phyloP scores from a whole-genome alignment of 64 coral and sea anemone species.

The Montipora efflorescens region DNA sequence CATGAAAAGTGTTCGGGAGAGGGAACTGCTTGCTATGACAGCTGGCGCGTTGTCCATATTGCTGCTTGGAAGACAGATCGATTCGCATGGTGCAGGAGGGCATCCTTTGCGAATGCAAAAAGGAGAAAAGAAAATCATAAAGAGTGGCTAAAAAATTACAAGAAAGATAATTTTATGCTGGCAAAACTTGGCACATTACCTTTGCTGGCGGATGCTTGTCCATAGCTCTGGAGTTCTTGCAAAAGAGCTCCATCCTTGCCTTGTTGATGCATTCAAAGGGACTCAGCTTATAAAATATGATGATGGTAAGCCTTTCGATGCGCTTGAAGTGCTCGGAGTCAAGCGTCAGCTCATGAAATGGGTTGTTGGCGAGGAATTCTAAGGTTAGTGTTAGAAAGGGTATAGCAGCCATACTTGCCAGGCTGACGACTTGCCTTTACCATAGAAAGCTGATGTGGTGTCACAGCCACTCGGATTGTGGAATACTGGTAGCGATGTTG shows the following conservation, averaged over 20 bases:
- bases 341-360: not conserved
- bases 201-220: not conserved
- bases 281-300: not conserved
- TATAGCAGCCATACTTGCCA: constrained; percentile 50
- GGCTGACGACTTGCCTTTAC: constrained; percentile 43
- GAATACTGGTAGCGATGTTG: constrained; percentile 35
- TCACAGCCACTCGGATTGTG: constrained; percentile 8
- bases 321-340: not conserved
- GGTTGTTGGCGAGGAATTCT: not conserved
- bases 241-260: not conserved
- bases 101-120: no score
- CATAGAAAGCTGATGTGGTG: constrained; percentile 12
- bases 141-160: no score
- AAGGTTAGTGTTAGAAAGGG: constrained; percentile 21
- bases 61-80: not conserved
- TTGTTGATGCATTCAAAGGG: not conserved
- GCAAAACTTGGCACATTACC: not conserved
- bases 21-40: no score
- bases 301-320: not conserved
- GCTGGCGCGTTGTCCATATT: no score
- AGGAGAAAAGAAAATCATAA: no score
- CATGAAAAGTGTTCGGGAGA: no score
- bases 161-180: no score
- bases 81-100: no score
- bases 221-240: not conserved